A percentile compares a stretch with the other conserved stretches of the same genome.
phyloP scores from a whole-genome alignment of 53 echinoderm and acorn worm genomes.

The Paracentrotus lividus region DNA sequence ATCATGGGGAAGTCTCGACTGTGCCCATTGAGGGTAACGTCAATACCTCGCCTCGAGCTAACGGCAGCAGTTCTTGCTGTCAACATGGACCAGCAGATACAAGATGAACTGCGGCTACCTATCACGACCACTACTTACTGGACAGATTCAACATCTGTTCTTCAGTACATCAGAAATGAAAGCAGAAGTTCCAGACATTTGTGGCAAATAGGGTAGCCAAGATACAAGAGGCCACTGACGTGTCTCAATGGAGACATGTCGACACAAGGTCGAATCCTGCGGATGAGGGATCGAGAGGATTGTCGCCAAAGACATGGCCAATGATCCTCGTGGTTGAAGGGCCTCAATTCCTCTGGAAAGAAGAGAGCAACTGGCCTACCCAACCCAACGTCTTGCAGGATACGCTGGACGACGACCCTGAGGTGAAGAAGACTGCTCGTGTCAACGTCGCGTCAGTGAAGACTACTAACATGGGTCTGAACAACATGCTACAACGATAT shows the following conservation, averaged over 20 bases:
- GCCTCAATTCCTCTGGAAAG: conserved; percentile 67
- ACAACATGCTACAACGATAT: not conserved
- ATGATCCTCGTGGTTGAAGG: conserved; percentile 41
- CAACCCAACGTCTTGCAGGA: conserved; percentile 38
- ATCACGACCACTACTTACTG: conserved; percentile 55
- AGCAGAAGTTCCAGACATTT: conserved; percentile 72
- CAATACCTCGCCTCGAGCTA: conserved; percentile 62
- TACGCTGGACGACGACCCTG: conserved; percentile 47
- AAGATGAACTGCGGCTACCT: conserved; percentile 53
- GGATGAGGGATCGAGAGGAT: conserved; percentile 71
- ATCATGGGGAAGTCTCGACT: conserved; percentile 63
- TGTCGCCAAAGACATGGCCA: conserved; percentile 11
- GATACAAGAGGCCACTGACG: conserved; percentile 52
- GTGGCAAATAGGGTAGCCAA: conserved; percentile 72
- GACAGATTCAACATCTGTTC: conserved; percentile 70
- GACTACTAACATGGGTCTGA: not conserved
- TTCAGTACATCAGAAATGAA: conserved; percentile 73
- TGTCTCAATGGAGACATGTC: conserved; percentile 70
- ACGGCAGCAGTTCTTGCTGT: conserved; percentile 61
- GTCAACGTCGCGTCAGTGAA: conserved; percentile 31
- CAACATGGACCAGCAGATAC: not conserved
- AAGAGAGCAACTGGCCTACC: conserved; percentile 68
- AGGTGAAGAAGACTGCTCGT: conserved; percentile 69
- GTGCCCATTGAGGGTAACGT: not conserved
- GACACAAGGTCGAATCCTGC: conserved; percentile 70